Base-by-base conservation (phyloP, 2,113 vertebrate genomes). In the Pelusios castaneus region DNA sequence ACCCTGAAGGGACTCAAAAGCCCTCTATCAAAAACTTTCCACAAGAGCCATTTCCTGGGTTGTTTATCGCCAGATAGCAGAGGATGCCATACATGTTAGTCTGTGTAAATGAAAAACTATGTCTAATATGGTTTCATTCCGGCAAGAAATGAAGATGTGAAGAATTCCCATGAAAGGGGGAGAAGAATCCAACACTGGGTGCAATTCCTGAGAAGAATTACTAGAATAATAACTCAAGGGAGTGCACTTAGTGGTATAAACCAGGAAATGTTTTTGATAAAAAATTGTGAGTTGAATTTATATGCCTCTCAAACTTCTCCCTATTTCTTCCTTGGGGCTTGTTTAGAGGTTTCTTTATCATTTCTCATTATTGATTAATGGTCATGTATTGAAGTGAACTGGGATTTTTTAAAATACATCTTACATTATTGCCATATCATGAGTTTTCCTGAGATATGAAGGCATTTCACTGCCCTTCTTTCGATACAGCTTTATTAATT, bases 401-500 rank as follows among this genome's bases (percentile, higher is more conserved):
- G n/a, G n/a, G n/a, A n/a, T n/a, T 5, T 29, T 67, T 52, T 83
- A 8, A 12, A 60, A 84, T 67, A 67, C 63, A 38, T 17, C 2
- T 0, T 5, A 31, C 51, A 55, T 86, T 45, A 47, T 25, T 45
- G 13, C 1, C 12, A 31, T 13, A 84, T 1, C 17, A 34, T 49
- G 9, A 89, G 6, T 73, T 91, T 88, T 54, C 16, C 10, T 73
- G 43, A 73, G 16, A 75, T 51, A 80, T 5, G 55, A 75, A 78
- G 11, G 2, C 17, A 29, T 43, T 75, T 45, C 80, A 70, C 92
- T 34, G 12, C 14, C 54, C 13, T 87, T 85, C 47, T 93, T 93
- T 90, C 75, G 25, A 77, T 76, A 22, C 85, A n/a, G n/a, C n/a
- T n/a, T n/a, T n/a, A n/a, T n/a, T n/a, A n/a, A 38, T 91, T 90